Evolutionary conservation across 2,888 invertebrate species (phyloP), one percentile per base, ranked within the genome.

Genomic region (Griposia aprilina): DNA sequence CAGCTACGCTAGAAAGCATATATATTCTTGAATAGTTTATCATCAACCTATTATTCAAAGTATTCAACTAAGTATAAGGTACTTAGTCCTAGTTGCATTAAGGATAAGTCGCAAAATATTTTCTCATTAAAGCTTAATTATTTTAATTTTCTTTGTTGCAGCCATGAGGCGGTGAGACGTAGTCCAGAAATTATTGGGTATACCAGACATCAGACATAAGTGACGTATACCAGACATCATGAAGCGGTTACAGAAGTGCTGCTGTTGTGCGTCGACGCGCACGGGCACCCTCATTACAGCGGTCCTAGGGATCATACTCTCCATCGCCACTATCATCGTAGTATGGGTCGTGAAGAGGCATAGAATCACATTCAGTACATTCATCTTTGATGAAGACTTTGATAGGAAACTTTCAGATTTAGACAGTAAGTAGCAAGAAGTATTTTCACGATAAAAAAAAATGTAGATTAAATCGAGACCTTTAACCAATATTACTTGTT

Each of bases 211-310:
- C 81, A 96, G n/a, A n/a, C n/a, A n/a, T n/a, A 78, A 78, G 48
- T 41, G 50, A 79, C 50, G 73, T 36, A 70, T 45, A 76, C 83
- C 36, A 81, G 78, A 52, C 85, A 94, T 80, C 81, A 96, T 97
- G 97, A 94, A 93, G 88, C 94, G 98, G 62, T 93, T 98, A 69
- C 97, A 97, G 88, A 96, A 97, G 78, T 98, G 98, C 91, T 98
- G 98, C 91, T 96, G 97, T 71, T 98, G 98, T 90, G 97, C 97
- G 72, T 97, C 98, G 30, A 97, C 98, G 23, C 97, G 98, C 83
- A 97, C 97, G 11, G 98, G 98, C 10, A 98, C 98, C 2, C 95
- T 98, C 69, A 97, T 98, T 90, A 98, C 98, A 30, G 98, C 98
- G 72, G 92, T 97, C 57, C 96, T 98, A 84, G 98, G 98, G 83